phyloP scores from a whole-genome alignment of 2,888 invertebrate species.

The Saturnia japonica region DNA sequence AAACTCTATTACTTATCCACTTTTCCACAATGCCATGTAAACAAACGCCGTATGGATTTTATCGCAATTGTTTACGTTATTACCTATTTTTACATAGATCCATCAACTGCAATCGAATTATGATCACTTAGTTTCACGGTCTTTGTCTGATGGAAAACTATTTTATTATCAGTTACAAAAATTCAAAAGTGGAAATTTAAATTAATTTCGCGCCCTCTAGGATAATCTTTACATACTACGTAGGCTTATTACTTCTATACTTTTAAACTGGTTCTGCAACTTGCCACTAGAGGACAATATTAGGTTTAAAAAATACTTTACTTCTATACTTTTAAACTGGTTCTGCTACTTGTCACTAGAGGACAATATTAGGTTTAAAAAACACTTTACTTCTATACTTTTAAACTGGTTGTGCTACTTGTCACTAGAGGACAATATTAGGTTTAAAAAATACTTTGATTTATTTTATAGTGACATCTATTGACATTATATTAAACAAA shows the following conservation, averaged over 20 bases:
- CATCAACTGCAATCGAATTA: slow-evolving; percentile 24
- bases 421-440: slow-evolving; percentile 32
- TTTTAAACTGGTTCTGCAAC: slow-evolving; percentile 25
- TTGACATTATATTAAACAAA: not conserved
- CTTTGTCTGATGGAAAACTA: slow-evolving; percentile 16
- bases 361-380: slow-evolving; percentile 26
- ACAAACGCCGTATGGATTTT: slow-evolving; percentile 25
- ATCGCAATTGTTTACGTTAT: slow-evolving; percentile 23
- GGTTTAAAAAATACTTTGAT: too few relatives aligned
- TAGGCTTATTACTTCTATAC: not conserved
- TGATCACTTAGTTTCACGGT: slow-evolving; percentile 23
- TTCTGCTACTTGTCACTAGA: slow-evolving; percentile 33
- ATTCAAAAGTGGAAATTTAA: not conserved
- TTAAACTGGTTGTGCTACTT: slow-evolving; percentile 27
- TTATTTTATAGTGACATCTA: slow-evolving; percentile 13
- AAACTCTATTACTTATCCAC: slow-evolving; percentile 22
- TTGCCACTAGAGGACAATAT: slow-evolving; percentile 34
- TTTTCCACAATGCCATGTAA: slow-evolving; percentile 24
- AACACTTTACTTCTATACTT: not conserved
- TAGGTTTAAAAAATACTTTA: too few relatives aligned
- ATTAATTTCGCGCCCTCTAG: slow-evolving; percentile 27
- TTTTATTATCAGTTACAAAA: slow-evolving; percentile 10
- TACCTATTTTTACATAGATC: slow-evolving; percentile 24
- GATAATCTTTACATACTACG: not conserved
- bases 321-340: not conserved